Percentiles rank a stretch among this genome's conserved stretches.
Evolutionary conservation across 2,113 vertebrate species (phyloP).

Genomic region (Seriola rivoliana): DNA sequence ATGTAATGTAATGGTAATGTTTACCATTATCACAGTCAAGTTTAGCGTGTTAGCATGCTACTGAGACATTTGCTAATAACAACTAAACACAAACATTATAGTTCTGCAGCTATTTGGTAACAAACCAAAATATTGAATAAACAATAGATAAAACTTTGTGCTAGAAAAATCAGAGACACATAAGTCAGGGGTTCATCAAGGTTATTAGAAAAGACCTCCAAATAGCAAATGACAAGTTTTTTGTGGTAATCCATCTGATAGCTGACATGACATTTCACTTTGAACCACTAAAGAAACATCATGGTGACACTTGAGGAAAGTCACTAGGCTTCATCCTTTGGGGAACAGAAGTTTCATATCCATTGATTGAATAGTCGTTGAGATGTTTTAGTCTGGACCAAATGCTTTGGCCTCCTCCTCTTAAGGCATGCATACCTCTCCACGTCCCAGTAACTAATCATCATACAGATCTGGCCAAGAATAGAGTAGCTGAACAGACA

Average conservation of each 20-base stretch:
- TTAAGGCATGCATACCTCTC: slow-evolving; percentile 71
- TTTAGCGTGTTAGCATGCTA: neutral
- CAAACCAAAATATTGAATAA: neutral
- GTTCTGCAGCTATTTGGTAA: neutral
- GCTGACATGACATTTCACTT: neutral
- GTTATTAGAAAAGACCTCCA: neutral
- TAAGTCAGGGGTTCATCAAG: neutral
- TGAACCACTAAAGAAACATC: neutral
- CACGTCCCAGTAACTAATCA: slow-evolving; percentile 78
- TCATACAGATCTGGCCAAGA: slow-evolving; percentile 69
- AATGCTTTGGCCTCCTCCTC: slow-evolving; percentile 39
- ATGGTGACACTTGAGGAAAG: neutral
- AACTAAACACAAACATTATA: neutral
- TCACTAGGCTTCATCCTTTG: neutral
- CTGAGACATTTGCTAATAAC: neutral
- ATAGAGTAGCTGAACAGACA: slow-evolving; percentile 66
- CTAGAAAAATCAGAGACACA: neutral
- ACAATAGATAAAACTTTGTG: too few relatives aligned
- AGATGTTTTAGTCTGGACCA: neutral
- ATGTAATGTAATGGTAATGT: neutral
- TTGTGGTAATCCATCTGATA: neutral
- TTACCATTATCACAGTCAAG: neutral
- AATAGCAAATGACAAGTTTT: neutral
- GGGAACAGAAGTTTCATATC: neutral
- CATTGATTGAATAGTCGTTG: neutral